These are phyloP conservation scores for Lypha dubia DNA, from an alignment of 2,888 invertebrate species.

Conservation along the genomic window DNA sequence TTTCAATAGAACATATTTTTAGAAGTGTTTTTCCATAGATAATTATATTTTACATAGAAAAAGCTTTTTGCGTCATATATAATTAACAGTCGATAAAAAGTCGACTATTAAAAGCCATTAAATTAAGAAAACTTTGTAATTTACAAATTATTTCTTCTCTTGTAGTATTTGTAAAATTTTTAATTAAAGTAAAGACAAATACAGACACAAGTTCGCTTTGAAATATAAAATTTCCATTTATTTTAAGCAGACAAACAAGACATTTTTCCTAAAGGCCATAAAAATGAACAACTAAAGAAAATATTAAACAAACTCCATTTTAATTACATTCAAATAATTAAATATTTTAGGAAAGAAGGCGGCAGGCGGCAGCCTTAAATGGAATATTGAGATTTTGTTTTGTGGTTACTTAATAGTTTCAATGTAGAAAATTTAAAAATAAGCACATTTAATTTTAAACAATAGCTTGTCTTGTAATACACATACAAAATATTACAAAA, in stretches of 20 bases:
- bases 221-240: constrained; percentile 36
- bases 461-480: not conserved
- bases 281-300: constrained; percentile 47
- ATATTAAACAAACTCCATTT: constrained; percentile 24
- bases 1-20: not conserved
- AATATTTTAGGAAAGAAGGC: constrained; percentile 31
- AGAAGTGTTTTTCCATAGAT: not conserved
- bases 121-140: not conserved
- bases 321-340: constrained; percentile 59
- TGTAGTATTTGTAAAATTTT: not conserved
- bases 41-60: too few species aligned
- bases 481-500: not conserved
- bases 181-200: constrained; percentile 20
- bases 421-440: not conserved
- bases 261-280: constrained; percentile 44
- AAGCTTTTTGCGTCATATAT: too few species aligned
- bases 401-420: constrained; percentile 42
- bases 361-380: constrained; percentile 19
- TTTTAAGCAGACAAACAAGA: constrained; percentile 17
- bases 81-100: not conserved
- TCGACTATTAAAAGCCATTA: not conserved
- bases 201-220: constrained; percentile 13
- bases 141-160: not conserved
- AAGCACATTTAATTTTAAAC: not conserved
- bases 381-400: constrained; percentile 27